Base-by-base conservation (phyloP, 2,113 vertebrate genomes). In the Gymnobelideus leadbeateri region DNA sequence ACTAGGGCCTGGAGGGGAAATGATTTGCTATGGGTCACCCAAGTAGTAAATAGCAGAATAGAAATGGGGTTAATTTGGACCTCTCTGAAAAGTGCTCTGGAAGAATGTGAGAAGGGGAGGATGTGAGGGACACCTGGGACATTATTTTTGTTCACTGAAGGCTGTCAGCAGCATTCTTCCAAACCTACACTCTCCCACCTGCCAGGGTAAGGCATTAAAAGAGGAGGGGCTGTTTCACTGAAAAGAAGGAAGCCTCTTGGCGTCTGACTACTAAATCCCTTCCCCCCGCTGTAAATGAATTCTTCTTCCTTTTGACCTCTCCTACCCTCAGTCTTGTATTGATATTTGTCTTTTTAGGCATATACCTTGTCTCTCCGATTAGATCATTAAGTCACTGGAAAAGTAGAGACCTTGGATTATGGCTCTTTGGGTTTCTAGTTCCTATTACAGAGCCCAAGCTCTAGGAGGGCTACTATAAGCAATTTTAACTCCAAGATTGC, bases 191-290 rank as follows among this genome's bases (percentile, higher is more conserved):
- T 96, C 96, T 97, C 96, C 91, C 0, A 2, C 97, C 97, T 92
- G 43, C 49, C 92, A 96, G 94, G 93, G 61, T 54, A 96, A 96
- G 91, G 97, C 94, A 96, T 96, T 97, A 92, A 96, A 96, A 96
- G 50, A 95, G 46, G 89, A 96, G 89, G 57, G 1, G 0, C 91
- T 91, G 84, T 50, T 92, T 54, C 91, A 92, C 68, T 0, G 4
- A 91, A 95, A 94, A 91, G 37, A 89, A 92, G 50, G 93, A 95
- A 96, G 53, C 92, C 92, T 95, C 55, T 94, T 26, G 89, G 92
- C 92, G 89, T 94, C 90, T 93, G 52, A 14, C 91, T 95, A 14
- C 91, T 95, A 89, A 96, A 93, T 96, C 93, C 89, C 90, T 93
- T 61, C 95, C 92, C 94, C 95, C 68, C 89, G n/a, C 90, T 51